A percentile compares a stretch with the other conserved stretches of the same genome.
These are phyloP conservation scores for Danio jaintianensis DNA, from an alignment of 2,797 vertebrate species.

Conservation along the genomic window DNA sequence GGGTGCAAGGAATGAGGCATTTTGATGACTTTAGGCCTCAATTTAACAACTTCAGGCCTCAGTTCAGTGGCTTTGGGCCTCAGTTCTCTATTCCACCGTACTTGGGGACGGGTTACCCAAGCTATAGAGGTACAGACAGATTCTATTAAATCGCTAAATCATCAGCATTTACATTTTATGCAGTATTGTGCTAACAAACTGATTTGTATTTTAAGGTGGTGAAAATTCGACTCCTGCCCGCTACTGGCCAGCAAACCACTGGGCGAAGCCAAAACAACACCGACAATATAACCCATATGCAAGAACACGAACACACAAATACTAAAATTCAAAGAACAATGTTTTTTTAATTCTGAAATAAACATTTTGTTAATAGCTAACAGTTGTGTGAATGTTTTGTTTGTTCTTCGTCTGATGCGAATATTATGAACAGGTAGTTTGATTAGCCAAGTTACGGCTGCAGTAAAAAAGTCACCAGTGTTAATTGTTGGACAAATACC, in stretches of 20 bases:
- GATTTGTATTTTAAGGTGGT: conserved; percentile 37
- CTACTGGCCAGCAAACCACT: conserved; percentile 34
- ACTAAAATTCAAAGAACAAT: background rate
- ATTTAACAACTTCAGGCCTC: background rate
- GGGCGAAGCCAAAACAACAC: conserved; percentile 61
- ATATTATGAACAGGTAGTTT: background rate
- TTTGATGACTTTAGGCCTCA: conserved; percentile 17
- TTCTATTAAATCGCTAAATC: background rate
- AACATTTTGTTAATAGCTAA: background rate
- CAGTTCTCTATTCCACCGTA: background rate
- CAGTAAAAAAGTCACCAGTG: no score
- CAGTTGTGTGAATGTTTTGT: background rate
- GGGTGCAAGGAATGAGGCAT: background rate
- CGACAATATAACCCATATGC: conserved; percentile 67
- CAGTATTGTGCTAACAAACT: background rate
- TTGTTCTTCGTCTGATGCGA: background rate
- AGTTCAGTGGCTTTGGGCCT: background rate
- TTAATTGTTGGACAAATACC: background rate
- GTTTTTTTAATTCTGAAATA: conserved; percentile 4
- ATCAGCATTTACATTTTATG: background rate
- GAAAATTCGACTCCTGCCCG: conserved; percentile 3
- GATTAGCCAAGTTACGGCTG: background rate
- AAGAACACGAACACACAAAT: conserved; percentile 40
- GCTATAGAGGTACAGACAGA: background rate
- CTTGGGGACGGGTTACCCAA: conserved; percentile 24